phyloP scores from a whole-genome alignment of 2,797 vertebrate genomes.

The Schizopygopsis pylzovi region DNA sequence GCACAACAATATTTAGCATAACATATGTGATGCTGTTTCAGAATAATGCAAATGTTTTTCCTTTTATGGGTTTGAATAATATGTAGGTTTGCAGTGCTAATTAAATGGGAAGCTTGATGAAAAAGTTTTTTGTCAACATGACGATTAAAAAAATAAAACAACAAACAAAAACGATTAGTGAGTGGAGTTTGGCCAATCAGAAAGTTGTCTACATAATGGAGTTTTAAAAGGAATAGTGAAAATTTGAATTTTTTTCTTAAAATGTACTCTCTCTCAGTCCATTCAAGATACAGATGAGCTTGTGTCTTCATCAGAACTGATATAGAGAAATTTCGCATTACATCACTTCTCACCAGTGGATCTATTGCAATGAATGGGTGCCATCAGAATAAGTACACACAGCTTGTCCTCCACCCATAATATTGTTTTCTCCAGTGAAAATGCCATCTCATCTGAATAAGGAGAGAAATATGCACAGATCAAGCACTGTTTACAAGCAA shows the following conservation, averaged over 20 bases:
- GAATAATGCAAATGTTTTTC: neutral
- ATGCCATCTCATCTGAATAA: neutral
- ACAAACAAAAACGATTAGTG: neutral
- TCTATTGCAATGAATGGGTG: neutral
- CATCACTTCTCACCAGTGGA: neutral
- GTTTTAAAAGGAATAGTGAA: neutral
- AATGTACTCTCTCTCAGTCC: neutral
- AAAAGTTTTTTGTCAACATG: neutral
- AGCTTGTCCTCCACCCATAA: neutral
- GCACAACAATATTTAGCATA: conserved; percentile 19
- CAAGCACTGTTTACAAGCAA: neutral
- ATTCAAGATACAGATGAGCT: neutral
- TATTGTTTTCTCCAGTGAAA: neutral
- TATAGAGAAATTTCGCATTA: neutral
- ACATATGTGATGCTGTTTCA: conserved; percentile 12
- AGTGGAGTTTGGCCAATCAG: neutral
- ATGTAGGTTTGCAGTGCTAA: neutral
- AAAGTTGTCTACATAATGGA: neutral
- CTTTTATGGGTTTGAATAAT: neutral
- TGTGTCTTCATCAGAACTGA: neutral
- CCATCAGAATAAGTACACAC: neutral
- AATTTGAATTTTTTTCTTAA: neutral
- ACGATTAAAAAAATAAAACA: neutral
- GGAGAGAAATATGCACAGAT: neutral
- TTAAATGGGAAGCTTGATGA: neutral